A percentile compares a stretch with the other conserved stretches of the same genome.
Evolutionary conservation across 2,888 invertebrate genomes (phyloP).

Genomic region (Orthonychiurus folsomi): DNA sequence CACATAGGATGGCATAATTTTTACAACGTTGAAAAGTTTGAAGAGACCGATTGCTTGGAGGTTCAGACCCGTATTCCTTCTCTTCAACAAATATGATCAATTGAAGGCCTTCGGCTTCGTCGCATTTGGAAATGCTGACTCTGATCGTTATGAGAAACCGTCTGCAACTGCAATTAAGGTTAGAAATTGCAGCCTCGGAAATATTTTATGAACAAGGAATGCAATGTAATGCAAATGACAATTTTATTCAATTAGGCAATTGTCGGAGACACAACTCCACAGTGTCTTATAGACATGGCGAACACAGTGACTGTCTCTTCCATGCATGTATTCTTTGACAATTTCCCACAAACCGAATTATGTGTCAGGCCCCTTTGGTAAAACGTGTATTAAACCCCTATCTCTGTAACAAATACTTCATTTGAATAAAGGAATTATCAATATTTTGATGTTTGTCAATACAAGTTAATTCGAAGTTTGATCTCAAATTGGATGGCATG

Average conservation of each 20-base stretch:
- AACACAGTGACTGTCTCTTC: neutral
- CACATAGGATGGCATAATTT: conserved; percentile 21
- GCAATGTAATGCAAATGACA: no score
- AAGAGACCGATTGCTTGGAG: conserved; percentile 20
- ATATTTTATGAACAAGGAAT: no score
- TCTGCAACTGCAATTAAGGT: neutral
- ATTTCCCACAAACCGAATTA: neutral
- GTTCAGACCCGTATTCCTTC: conserved; percentile 25
- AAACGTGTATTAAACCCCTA: neutral
- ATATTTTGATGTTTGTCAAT: no score
- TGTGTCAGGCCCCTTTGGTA: neutral
- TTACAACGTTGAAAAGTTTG: conserved; percentile 20
- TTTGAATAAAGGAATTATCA: no score
- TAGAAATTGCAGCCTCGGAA: no score
- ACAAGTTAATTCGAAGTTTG: no score
- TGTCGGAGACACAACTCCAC: neutral
- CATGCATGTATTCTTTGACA: neutral
- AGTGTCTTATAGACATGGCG: neutral
- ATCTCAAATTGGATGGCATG: no score
- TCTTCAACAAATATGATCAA: conserved; percentile 20
- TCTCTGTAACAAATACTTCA: neutral
- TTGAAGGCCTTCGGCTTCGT: neutral
- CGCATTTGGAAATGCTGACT: neutral
- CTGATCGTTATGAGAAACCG: neutral
- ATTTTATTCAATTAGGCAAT: no score